Evolutionary conservation across 2,797 vertebrate species (phyloP).

Genomic region (Geotrypetes seraphini): DNA sequence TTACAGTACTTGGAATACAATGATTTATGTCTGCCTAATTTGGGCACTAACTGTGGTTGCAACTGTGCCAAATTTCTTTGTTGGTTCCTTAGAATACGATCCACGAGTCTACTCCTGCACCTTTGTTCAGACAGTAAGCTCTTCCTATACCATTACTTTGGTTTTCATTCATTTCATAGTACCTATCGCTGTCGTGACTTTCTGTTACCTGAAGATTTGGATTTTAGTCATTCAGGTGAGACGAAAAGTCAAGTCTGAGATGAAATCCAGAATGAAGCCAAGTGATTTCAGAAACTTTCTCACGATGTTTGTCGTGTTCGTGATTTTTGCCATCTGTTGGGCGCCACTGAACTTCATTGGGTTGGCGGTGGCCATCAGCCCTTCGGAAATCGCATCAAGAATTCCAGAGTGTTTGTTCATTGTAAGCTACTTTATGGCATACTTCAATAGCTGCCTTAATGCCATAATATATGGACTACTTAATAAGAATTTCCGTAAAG

Average conservation of each 20-base stretch:
- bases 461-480: slow-evolving; percentile 77
- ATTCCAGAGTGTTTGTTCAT: slow-evolving; percentile 76
- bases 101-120: slow-evolving; percentile 74
- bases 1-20: slow-evolving; percentile 57
- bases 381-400: slow-evolving; percentile 52
- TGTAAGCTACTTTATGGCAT: slow-evolving; percentile 78
- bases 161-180: slow-evolving; percentile 74
- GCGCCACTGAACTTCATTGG: slow-evolving; percentile 75
- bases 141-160: slow-evolving; percentile 64
- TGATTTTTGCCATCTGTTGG: slow-evolving; percentile 80
- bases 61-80: slow-evolving; percentile 69
- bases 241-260: slow-evolving; percentile 62
- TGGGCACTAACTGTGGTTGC: slow-evolving; percentile 70
- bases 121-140: slow-evolving; percentile 68
- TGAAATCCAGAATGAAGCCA: slow-evolving; percentile 49
- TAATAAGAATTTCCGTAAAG: slow-evolving; percentile 78
- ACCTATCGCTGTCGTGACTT: slow-evolving; percentile 68
- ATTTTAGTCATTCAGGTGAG: slow-evolving; percentile 71
- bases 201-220: slow-evolving; percentile 80
- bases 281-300: slow-evolving; percentile 72
- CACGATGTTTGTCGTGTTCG: slow-evolving; percentile 80
- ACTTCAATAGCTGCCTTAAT: slow-evolving; percentile 86
- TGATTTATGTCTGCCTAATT: slow-evolving; percentile 58
- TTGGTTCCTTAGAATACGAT: slow-evolving; percentile 73
- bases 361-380: slow-evolving; percentile 65